Evolutionary conservation across 1,140 invertebrate species (phyloP).

Genomic region (Eumaeus atala): DNA sequence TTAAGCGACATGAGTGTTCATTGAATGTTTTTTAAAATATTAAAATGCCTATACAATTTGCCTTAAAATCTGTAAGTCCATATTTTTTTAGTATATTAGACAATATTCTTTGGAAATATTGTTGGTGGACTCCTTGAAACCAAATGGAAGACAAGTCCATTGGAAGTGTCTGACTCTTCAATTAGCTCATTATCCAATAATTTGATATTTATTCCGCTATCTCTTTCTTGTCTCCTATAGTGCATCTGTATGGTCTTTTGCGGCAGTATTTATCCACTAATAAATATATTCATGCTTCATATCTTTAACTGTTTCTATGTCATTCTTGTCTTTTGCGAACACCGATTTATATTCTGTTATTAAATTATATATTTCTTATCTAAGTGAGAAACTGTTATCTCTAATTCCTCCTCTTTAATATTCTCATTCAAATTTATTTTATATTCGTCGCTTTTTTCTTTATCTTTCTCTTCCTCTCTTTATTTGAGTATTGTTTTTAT

Average conservation of each 20-base stretch:
- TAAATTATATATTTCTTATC: slow-evolving; percentile 3
- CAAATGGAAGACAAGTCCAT: neutral
- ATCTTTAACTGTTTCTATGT: neutral
- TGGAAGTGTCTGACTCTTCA: neutral
- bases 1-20: neutral
- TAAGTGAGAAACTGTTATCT: neutral
- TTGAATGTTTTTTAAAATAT: neutral
- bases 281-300: neutral
- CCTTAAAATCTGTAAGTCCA: neutral
- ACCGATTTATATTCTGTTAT: slow-evolving; percentile 7
- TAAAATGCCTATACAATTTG: neutral
- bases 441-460: neutral
- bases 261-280: slow-evolving; percentile 1
- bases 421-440: neutral
- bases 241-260: slow-evolving; percentile 1
- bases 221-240: neutral
- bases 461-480: neutral
- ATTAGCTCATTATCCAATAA: slow-evolving; percentile 1
- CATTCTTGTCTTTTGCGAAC: slow-evolving; percentile 1
- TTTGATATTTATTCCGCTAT: neutral
- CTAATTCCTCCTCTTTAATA: neutral
- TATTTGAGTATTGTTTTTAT: no score
- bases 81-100: neutral
- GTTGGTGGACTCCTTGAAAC: neutral
- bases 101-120: neutral